Percentiles rank a stretch among this genome's conserved stretches.
These are phyloP conservation scores for Equus quagga DNA, from an alignment of 2,113 vertebrate species.

Conservation along the genomic window DNA sequence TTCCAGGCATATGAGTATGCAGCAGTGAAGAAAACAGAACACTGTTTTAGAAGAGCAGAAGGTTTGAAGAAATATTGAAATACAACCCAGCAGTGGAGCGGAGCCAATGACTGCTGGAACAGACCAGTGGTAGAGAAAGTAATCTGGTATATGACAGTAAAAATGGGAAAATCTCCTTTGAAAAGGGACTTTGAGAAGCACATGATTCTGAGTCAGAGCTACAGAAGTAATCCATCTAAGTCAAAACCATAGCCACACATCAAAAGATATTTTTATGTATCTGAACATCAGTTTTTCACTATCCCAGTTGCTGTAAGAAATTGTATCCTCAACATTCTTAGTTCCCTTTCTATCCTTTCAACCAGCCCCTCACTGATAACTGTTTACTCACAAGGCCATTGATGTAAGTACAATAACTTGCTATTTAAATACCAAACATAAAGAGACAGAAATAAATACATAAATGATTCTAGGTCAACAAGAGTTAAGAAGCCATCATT, in stretches of 20 bases:
- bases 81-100: neutral
- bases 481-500: constrained; percentile 60
- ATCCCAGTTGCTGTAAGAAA: neutral
- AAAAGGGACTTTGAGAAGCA: constrained; percentile 18
- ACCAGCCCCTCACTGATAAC: neutral
- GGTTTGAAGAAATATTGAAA: neutral
- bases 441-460: constrained; percentile 22
- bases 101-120: neutral
- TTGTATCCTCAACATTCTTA: constrained; percentile 32
- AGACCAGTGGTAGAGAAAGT: neutral
- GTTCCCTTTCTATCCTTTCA: neutral
- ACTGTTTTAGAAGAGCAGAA: neutral
- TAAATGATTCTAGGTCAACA: constrained; percentile 36
- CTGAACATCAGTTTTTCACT: neutral
- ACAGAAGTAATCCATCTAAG: constrained; percentile 22
- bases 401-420: constrained; percentile 22
- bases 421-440: constrained; percentile 51
- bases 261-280: constrained; percentile 45
- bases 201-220: constrained; percentile 57
- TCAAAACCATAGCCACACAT: neutral
- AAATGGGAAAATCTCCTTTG: neutral
- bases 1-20: neutral
- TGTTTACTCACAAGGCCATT: constrained; percentile 9
- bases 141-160: neutral
- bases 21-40: neutral